phyloP scores from a whole-genome alignment of 1,140 invertebrate genomes.

The Luehdorfia chinensis region DNA sequence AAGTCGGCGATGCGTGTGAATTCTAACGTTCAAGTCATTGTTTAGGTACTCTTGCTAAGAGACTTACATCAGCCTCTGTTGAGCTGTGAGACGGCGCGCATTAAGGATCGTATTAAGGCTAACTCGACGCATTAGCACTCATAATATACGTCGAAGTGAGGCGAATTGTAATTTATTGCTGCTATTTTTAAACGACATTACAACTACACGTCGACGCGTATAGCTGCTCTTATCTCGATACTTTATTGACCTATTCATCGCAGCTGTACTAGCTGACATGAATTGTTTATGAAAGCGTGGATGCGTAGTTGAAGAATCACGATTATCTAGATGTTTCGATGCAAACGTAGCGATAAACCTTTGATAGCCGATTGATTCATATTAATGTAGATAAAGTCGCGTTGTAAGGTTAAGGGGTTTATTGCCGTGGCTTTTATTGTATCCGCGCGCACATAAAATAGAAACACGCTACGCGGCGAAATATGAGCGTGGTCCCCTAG shows the following conservation, averaged over 20 bases:
- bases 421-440: constrained; percentile 51
- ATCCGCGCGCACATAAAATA: constrained; percentile 34
- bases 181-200: constrained; percentile 44
- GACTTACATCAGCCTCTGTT: constrained; percentile 39
- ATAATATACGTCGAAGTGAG: constrained; percentile 36
- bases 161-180: constrained; percentile 47
- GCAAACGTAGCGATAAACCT: constrained; percentile 15
- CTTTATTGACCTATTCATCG: constrained; percentile 40
- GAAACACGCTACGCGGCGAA: constrained; percentile 18
- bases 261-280: constrained; percentile 24
- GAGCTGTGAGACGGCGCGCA: constrained; percentile 30
- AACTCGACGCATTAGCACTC: constrained; percentile 39
- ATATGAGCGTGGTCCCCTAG: constrained; percentile 12
- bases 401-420: constrained; percentile 35
- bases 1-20: constrained; percentile 50
- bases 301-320: constrained; percentile 11
- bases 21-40: constrained; percentile 24
- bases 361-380: constrained; percentile 63
- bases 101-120: constrained; percentile 45
- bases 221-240: constrained; percentile 23
- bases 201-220: constrained; percentile 21
- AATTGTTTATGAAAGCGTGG: constrained; percentile 27
- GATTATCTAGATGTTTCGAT: constrained; percentile 15
- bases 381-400: constrained; percentile 49
- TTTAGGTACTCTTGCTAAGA: constrained; percentile 28